Conservation (phyloP, 1,140 invertebrate species). For the Megathymus violae region DNA sequence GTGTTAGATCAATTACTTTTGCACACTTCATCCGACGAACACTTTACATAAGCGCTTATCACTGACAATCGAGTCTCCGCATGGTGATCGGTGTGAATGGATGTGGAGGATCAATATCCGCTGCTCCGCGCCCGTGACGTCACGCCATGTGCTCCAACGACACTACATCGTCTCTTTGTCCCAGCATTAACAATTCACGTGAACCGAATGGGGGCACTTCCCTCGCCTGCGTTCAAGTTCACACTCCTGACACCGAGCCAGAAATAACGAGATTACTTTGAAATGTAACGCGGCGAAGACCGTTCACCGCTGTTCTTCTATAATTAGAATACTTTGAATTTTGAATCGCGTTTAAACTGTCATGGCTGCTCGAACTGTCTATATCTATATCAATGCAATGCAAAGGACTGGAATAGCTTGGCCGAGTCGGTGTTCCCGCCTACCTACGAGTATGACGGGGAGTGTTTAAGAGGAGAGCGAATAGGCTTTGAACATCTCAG, state of each 20-base stretch:
- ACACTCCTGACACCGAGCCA: conserved; percentile 30
- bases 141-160: conserved; percentile 37
- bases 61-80: not conserved
- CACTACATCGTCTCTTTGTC: conserved; percentile 16
- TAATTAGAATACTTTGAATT: conserved; percentile 15
- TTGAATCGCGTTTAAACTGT: conserved; percentile 10
- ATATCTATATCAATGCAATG: too few species aligned
- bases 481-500: too few species aligned
- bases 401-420: too few species aligned
- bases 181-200: conserved; percentile 28
- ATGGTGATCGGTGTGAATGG: conserved; percentile 34
- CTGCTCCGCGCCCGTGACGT: conserved; percentile 52
- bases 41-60: conserved; percentile 5
- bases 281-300: conserved; percentile 11
- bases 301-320: conserved; percentile 3
- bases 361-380: too few species aligned
- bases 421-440: too few species aligned
- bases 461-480: too few species aligned
- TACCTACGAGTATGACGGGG: too few species aligned
- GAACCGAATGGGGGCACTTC: conserved; percentile 24
- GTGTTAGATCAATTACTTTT: too few species aligned
- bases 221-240: conserved; percentile 29
- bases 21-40: too few species aligned
- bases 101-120: conserved; percentile 32
- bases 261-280: conserved; percentile 26